These are phyloP conservation scores for Pluvialis apricaria DNA, from an alignment of 2,113 vertebrate species.

Conservation along the genomic window DNA sequence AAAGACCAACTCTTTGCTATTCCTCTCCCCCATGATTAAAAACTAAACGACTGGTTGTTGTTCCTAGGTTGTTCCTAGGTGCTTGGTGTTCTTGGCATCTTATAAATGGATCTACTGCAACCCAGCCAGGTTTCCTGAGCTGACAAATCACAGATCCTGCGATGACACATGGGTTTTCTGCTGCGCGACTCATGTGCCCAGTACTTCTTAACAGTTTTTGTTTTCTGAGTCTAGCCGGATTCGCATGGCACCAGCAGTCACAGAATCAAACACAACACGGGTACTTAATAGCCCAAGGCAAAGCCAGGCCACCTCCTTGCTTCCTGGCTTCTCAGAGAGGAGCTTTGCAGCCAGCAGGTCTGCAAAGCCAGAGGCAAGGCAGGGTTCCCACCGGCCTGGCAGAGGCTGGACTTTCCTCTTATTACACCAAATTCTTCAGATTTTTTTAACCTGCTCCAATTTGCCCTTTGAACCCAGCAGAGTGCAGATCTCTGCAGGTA, in stretches of 20 bases:
- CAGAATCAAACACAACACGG: background rate
- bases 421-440: background rate
- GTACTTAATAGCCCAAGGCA: background rate
- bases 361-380: background rate
- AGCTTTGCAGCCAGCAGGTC: background rate
- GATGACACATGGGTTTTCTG: constrained; percentile 40
- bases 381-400: background rate
- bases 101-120: background rate
- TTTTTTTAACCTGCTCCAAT: background rate
- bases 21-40: background rate
- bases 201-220: constrained; percentile 60
- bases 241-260: constrained; percentile 18
- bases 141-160: background rate
- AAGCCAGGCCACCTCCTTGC: background rate
- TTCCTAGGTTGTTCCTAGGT: background rate
- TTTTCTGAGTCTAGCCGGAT: constrained; percentile 41
- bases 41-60: background rate
- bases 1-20: background rate
- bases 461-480: background rate
- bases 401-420: background rate
- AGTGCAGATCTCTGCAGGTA: background rate
- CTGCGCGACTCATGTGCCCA: constrained; percentile 47
- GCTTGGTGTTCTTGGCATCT: background rate
- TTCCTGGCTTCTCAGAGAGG: background rate
- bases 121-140: background rate